phyloP scores from a whole-genome alignment of 2,113 vertebrate genomes.

The Mirounga angustirostris region DNA sequence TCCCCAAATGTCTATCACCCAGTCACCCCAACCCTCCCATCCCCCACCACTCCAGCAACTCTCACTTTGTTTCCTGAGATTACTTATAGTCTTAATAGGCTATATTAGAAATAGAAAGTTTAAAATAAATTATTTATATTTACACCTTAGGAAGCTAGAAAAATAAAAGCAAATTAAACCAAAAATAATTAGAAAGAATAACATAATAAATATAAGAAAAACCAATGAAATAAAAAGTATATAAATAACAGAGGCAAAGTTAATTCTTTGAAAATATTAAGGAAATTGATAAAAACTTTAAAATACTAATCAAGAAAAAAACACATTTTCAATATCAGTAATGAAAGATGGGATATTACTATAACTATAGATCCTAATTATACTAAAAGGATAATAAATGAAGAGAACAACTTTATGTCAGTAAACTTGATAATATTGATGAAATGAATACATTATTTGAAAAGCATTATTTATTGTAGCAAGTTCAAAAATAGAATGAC shows the following conservation, averaged over 20 bases:
- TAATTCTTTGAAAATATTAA: not conserved
- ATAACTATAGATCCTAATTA: not conserved
- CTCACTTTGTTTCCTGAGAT: too few species aligned
- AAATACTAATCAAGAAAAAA: not conserved
- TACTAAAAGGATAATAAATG: not conserved
- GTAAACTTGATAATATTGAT: not conserved
- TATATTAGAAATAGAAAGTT: not conserved
- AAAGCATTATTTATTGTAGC: not conserved
- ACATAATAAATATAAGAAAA: not conserved
- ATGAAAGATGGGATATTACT: not conserved
- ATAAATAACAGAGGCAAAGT: not conserved
- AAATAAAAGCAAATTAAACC: not conserved
- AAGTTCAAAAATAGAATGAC: not conserved
- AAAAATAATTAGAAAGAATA: conserved; percentile 27
- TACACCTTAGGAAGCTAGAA: not conserved
- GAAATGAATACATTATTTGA: not conserved
- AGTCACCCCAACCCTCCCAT: too few species aligned
- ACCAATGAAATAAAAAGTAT: not conserved
- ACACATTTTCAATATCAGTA: not conserved
- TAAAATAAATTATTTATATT: not conserved
- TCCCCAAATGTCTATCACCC: too few species aligned
- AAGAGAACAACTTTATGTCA: not conserved
- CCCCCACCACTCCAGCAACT: too few species aligned
- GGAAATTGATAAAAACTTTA: conserved; percentile 5
- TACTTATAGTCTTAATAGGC: not conserved